Base-by-base conservation (phyloP, 2,888 invertebrate genomes). In the Agrotis segetum region DNA sequence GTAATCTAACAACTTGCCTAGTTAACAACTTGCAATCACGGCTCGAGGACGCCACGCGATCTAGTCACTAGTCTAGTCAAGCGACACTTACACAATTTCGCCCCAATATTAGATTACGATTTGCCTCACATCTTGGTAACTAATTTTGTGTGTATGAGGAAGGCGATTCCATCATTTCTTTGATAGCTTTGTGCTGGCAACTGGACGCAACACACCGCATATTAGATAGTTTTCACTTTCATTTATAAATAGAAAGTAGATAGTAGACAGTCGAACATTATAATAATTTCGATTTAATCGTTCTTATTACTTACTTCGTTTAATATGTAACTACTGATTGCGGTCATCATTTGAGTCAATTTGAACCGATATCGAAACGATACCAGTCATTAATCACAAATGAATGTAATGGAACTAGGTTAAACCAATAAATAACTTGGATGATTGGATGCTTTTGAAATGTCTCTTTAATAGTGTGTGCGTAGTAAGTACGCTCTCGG, bases 1-100 rank as follows among this genome's bases (percentile, higher is more conserved):
- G 83, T 82, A 85, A 88, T 82, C 78, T 78, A 84, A 85, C 75
- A 78, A 85, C 74, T 83, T 81, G 77, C 83, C 81, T 84, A 84
- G 88, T 88, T 88, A 87, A 84, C 85, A 83, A 88, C 82, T 87
- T 74, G 82, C 82, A 87, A 88, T 87, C 83, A 81, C 67, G 58
- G 62, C 69, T 74, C 65, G 80, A 83, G 81, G 82, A 81, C 77
- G 78, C 78, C 78, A 84, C 79, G 85, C 85, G 78, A 87, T 85
- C 79, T 78, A 78, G 68, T 81, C 65, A 70, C 79, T 78, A 80
- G 66, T 81, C 59, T 78, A 80, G 66, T 81, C 59, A 70, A 46
- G 11, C 81, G 63, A 69, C 60, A 76, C 83, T 71, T 76, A 69
- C 76, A 74, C 74, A 66, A 74, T 76, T 83, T 76, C 75, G 52